Base-by-base conservation (phyloP, 2,888 invertebrate genomes). In the Troilus luridus region DNA sequence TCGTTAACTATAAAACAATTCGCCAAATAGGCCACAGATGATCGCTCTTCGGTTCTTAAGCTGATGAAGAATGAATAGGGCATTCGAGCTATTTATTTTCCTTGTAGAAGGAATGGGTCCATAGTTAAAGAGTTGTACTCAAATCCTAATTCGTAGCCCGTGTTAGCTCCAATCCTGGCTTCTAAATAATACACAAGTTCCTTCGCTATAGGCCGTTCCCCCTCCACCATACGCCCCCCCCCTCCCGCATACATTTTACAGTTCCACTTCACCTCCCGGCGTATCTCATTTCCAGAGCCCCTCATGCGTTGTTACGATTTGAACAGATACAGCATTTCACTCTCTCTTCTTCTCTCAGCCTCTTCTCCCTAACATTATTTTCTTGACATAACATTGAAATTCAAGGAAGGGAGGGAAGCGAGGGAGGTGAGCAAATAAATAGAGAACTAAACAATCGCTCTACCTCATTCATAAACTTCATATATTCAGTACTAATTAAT, bases 271-370 rank as follows among this genome's bases (percentile, higher is more conserved):
- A 77, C 27, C 41, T 77, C 41, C 41, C 41, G 17, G 1, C 8
- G 72, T 41, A 77, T 41, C 72, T 27, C 72, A 41, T 77, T 77
- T 77, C 19, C 72, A 27, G 19, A 41, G 17, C 17, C 17, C 21
- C 72, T 77, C 72, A 77, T 77, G 41, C 72, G 41, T 41, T 77
- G 72, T 77, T 77, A 77, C 27, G 27, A 77, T 77, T 77, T 77
- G 27, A 77, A 77, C 72, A 77, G 72, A 77, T 77, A 77, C 72
- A 41, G 17, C 27, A 0, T 41, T 77, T 77, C 72, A 41, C 72
- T 77, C 72, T 77, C 72, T 41, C 41, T 41, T 17, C 72, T 41
- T 9, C 24, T 67, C 12, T 41, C 60, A 10, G 24, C 14, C 24
- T 27, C 27, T 17, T 41, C 72, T 41, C 72, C 8, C 17, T 8